phyloP scores from a whole-genome alignment of 2,797 vertebrate species.

The Lates japonicus region DNA sequence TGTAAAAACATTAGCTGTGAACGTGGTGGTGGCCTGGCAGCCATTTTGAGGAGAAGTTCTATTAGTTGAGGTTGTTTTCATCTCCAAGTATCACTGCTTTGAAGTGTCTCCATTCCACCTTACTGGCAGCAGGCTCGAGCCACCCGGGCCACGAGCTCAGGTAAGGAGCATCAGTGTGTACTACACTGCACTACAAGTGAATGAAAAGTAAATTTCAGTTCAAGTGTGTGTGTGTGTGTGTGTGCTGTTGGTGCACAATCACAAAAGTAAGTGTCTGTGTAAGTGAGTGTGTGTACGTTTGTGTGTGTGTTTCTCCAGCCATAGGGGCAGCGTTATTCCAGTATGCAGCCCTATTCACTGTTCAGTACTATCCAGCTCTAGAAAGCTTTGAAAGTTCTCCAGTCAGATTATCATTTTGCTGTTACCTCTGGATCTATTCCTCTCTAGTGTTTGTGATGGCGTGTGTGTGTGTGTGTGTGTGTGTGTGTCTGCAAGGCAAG shows the following conservation, averaged over 20 bases:
- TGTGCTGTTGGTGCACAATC: slow-evolving; percentile 4
- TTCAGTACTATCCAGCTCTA: slow-evolving; percentile 64
- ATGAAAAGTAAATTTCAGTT: slow-evolving; percentile 42
- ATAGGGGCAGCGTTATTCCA: slow-evolving; percentile 77
- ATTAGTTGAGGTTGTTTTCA: slow-evolving; percentile 76
- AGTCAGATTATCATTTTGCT: slow-evolving; percentile 74
- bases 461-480: slow-evolving; percentile 29
- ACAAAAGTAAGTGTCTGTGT: slow-evolving; percentile 36
- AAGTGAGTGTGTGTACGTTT: slow-evolving; percentile 21
- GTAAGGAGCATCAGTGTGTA: too few species aligned
- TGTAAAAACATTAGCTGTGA: slow-evolving; percentile 62
- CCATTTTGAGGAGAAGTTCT: slow-evolving; percentile 78
- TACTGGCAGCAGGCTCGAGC: slow-evolving; percentile 79
- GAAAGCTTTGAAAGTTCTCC: slow-evolving; percentile 72
- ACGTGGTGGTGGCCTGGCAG: slow-evolving; percentile 65
- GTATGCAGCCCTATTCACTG: slow-evolving; percentile 71
- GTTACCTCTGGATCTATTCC: slow-evolving; percentile 52
- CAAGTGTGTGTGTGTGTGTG: slow-evolving; percentile 8
- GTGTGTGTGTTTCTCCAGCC: slow-evolving; percentile 58
- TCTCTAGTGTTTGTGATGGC: slow-evolving; percentile 36
- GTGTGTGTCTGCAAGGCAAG: neutral
- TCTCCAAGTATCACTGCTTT: slow-evolving; percentile 80
- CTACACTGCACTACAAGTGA: slow-evolving; percentile 5
- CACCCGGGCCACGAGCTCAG: slow-evolving; percentile 74
- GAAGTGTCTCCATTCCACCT: slow-evolving; percentile 80